phyloP scores from a whole-genome alignment of 2,797 vertebrate genomes.

The Apogon hyalosoma region DNA sequence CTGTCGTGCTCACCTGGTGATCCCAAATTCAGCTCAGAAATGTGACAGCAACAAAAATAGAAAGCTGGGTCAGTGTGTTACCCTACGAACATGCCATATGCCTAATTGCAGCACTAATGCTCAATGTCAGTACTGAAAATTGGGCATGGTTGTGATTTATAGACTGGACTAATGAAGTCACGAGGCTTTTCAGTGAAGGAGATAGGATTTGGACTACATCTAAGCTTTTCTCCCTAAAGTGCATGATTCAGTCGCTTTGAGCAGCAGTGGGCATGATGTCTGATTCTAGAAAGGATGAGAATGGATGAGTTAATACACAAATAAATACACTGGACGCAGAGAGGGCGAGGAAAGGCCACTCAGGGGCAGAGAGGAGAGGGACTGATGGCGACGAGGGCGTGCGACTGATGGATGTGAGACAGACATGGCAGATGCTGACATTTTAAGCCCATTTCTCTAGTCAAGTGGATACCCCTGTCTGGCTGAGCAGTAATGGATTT shows the following conservation, averaged over 20 bases:
- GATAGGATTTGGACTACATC: constrained; percentile 25
- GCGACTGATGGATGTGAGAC: constrained; percentile 62
- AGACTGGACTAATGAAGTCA: constrained; percentile 11
- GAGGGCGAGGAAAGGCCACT: constrained; percentile 19
- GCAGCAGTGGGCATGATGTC: constrained; percentile 26
- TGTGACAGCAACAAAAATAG: constrained; percentile 36
- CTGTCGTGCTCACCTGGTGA: constrained; percentile 56
- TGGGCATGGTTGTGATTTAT: constrained; percentile 4
- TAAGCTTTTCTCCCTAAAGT: constrained; percentile 18
- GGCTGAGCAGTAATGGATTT: constrained; percentile 56
- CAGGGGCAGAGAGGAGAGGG: constrained; percentile 19
- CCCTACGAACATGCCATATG: not conserved
- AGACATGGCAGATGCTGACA: constrained; percentile 69
- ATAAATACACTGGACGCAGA: constrained; percentile 11
- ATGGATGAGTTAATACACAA: constrained; percentile 35
- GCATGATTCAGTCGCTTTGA: constrained; percentile 43
- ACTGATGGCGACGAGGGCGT: constrained; percentile 14
- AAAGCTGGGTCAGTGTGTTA: constrained; percentile 21
- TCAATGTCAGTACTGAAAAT: not conserved
- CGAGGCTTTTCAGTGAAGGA: constrained; percentile 23
- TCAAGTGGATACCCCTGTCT: constrained; percentile 54
- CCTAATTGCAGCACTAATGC: not conserved
- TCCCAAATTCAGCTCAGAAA: constrained; percentile 39
- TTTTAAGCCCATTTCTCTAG: constrained; percentile 69
- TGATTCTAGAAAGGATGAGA: constrained; percentile 39